Percentiles rank a stretch among this genome's conserved stretches.
These are phyloP conservation scores for Ryuthela nishihirai DNA, from an alignment of 2,888 invertebrate genomes.

Conservation along the genomic window DNA sequence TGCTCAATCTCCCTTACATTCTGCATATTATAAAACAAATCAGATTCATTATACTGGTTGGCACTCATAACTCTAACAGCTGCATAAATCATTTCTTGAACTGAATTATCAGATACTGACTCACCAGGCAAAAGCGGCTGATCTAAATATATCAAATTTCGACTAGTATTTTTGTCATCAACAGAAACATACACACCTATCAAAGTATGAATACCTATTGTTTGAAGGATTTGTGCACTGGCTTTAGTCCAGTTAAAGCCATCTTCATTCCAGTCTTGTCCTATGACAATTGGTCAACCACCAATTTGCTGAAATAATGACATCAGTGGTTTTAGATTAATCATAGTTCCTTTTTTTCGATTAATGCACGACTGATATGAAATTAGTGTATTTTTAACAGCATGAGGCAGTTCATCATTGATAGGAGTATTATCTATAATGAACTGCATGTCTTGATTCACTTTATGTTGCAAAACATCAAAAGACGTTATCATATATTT, in stretches of 20 bases:
- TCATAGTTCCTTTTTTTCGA: not conserved
- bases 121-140: too few species aligned
- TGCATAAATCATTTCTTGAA: constrained; percentile 1
- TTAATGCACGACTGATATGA: not conserved
- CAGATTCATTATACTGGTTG: not conserved
- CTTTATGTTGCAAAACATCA: not conserved
- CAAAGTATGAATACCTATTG: constrained; percentile 3
- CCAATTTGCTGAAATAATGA: constrained; percentile 9
- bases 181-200: not conserved
- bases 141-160: constrained; percentile 16
- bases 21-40: not conserved
- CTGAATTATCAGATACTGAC: not conserved
- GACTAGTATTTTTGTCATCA: constrained; percentile 6
- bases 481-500: not conserved
- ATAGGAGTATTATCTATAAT: not conserved
- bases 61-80: not conserved
- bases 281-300: constrained; percentile 23
- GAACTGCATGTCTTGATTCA: not conserved
- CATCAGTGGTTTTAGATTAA: constrained; percentile 1
- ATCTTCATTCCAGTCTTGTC: not conserved
- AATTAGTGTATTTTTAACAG: not conserved
- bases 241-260: constrained; percentile 10
- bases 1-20: not conserved
- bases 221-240: constrained; percentile 14
- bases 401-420: not conserved